Base-by-base conservation (phyloP, 2,113 vertebrate species). In the Craseonycteris thonglongyai region DNA sequence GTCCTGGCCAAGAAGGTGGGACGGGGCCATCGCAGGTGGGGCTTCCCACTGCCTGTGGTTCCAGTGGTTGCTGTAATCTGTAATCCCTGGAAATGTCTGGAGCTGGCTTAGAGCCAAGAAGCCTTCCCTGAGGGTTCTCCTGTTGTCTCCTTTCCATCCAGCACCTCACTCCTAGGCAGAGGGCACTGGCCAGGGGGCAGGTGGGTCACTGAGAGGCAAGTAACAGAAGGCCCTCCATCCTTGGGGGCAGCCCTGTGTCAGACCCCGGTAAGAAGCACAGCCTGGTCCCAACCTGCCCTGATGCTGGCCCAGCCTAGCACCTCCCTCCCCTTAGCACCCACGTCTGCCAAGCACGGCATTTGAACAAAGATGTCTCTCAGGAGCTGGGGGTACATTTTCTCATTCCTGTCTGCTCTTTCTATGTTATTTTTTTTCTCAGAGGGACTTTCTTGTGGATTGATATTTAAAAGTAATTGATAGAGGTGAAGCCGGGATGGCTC, bases 391-490 rank as follows among this genome's bases (percentile, higher is more conserved):
- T 66, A 1, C n/a, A 9, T 61, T 54, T 65, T 63, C 49, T 58
- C 30, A 35, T 24, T 51, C 58, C 51, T 16, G 24, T 47, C 56
- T 58, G 38, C 22, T 49, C 49, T 93, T 79, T 38, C 71, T 83
- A 7, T 22, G 59, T 84, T 30, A 18, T 56, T 47, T 21, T 42
- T 71, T 88, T 78, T 80, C n/a, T 0, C 40, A 78, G 42, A 76
- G 35, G 71, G 10, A 0, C 30, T 81, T 79, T 69, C 7, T 30
- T 76, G 40, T 89, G 95, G 90, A n/a, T 14, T 96, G 59, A 69
- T 90, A 35, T 30, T 68, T 89, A 24, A 51, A 76, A 79, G 65
- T 54, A 93, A 94, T 93, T 89, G 58, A 89, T 69, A 63, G 56
- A 89, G 45, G 90, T 30, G 75, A 98, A 97, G n/a, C n/a, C n/a